phyloP scores from a whole-genome alignment of 2,113 vertebrate genomes.

The Gavia stellata region DNA sequence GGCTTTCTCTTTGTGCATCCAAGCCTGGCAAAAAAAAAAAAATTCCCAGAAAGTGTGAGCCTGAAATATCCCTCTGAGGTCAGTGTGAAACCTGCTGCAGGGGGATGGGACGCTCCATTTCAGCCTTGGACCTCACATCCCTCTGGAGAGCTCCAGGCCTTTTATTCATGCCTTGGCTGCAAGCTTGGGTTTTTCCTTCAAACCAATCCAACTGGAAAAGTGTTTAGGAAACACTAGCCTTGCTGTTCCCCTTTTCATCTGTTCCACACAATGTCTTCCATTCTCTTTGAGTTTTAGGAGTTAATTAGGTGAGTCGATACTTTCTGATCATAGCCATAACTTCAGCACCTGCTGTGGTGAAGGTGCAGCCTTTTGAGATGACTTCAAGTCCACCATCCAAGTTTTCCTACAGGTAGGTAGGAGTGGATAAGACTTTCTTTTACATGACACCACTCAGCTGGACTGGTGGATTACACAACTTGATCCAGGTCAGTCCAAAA shows the following conservation, averaged over 20 bases:
- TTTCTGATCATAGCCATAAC: background rate
- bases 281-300: background rate
- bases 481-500: background rate
- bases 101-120: background rate
- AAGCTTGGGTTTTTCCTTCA: background rate
- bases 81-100: background rate
- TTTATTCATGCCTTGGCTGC: background rate
- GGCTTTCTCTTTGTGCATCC: background rate
- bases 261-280: background rate
- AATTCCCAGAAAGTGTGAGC: background rate
- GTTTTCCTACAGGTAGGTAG: background rate
- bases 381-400: background rate
- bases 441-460: background rate
- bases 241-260: background rate
- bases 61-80: background rate
- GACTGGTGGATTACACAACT: background rate
- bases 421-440: background rate
- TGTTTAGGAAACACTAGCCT: background rate
- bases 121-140: background rate
- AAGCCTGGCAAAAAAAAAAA: background rate
- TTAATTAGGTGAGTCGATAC: background rate
- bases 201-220: background rate
- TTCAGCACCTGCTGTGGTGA: background rate
- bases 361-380: background rate
- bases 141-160: background rate